phyloP scores from a whole-genome alignment of 1,140 invertebrate genomes.

The Cydia strobilella region DNA sequence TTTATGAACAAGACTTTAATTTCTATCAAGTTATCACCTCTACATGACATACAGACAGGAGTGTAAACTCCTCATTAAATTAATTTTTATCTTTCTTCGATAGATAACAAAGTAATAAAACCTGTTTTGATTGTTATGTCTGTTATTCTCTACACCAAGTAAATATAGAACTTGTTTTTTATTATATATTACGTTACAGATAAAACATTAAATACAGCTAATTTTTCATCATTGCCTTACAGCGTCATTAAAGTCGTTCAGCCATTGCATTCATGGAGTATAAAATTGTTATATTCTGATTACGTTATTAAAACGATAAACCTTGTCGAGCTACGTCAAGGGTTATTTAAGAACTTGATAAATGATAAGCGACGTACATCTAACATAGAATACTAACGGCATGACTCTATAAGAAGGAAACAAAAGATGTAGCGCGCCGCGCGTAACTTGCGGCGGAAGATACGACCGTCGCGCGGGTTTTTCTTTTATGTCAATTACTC shows the following conservation, averaged over 20 bases:
- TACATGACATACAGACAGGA: neutral
- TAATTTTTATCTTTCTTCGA: neutral
- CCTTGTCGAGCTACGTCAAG: neutral
- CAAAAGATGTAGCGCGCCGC: too few species aligned
- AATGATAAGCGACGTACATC: too few species aligned
- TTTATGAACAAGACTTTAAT: neutral
- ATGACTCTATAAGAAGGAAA: too few species aligned
- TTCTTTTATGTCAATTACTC: too few species aligned
- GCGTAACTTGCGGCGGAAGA: too few species aligned
- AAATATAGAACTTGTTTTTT: too few species aligned
- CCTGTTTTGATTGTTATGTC: neutral
- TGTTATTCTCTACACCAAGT: too few species aligned
- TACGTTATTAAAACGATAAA: neutral
- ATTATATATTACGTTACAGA: neutral
- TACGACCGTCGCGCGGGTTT: too few species aligned
- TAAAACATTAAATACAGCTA: neutral
- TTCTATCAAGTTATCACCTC: conserved; percentile 5
- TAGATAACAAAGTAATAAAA: neutral
- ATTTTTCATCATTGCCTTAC: neutral
- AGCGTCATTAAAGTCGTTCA: neutral
- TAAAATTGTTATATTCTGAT: neutral
- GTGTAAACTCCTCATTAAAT: neutral
- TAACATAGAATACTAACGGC: too few species aligned
- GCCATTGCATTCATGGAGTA: neutral
- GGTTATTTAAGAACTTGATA: neutral